Evolutionary conservation across 1,140 invertebrate genomes (phyloP).

Genomic region (Phymorhynchus buccinoides): DNA sequence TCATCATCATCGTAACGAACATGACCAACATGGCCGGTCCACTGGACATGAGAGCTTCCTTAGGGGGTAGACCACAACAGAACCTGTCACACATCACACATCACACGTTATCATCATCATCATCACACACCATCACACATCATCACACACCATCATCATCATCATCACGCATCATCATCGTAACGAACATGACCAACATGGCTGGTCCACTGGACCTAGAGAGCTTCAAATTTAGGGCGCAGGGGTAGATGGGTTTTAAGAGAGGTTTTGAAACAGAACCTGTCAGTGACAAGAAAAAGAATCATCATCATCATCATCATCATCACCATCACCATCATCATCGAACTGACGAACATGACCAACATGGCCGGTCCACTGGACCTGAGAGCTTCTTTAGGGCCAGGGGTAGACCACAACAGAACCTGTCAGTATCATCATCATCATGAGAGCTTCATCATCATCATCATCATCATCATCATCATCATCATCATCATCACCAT

Average conservation of each 20-base stretch:
- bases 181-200: background rate
- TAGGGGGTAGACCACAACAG: constrained; percentile 43
- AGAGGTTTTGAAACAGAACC: too few relatives aligned
- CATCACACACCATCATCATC: background rate
- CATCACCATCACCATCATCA: background rate
- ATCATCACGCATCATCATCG: background rate
- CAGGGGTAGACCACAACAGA: constrained; percentile 45
- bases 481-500: background rate
- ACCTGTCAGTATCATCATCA: constrained; percentile 29
- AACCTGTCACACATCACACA: constrained; percentile 37
- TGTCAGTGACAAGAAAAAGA: too few relatives aligned
- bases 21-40: constrained; percentile 42
- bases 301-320: background rate
- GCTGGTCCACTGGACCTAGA: too few relatives aligned
- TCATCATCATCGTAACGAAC: constrained; percentile 32
- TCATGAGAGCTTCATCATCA: constrained; percentile 2
- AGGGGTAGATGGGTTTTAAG: too few relatives aligned
- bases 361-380: constrained; percentile 40
- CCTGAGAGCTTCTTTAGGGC: constrained; percentile 13
- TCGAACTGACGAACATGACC: constrained; percentile 43
- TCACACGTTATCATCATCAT: constrained; percentile 7
- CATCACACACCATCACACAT: too few relatives aligned
- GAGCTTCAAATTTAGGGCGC: too few relatives aligned
- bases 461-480: background rate
- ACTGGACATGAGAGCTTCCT: constrained; percentile 18